Percentiles rank a stretch among this genome's conserved stretches.
phyloP scores from a whole-genome alignment of 2,113 vertebrate species.

The Pachypanchax playfairii region DNA sequence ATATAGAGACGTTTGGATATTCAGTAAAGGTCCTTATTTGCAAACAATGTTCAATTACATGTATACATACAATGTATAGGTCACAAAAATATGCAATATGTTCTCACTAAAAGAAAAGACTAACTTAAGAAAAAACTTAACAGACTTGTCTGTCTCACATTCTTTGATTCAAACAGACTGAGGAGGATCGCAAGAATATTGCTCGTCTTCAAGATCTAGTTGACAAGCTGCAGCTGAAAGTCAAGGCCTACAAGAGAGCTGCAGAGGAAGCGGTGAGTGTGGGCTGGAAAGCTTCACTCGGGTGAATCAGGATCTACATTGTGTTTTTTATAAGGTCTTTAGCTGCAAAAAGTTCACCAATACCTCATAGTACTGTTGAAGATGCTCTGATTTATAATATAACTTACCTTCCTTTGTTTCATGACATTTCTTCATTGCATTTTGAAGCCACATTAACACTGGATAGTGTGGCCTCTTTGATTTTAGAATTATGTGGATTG shows the following conservation, averaged over 20 bases:
- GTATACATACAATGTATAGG: neutral
- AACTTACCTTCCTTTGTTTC: neutral
- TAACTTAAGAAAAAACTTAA: neutral
- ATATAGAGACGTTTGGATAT: neutral
- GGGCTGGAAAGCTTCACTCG: neutral
- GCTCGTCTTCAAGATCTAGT: slow-evolving; percentile 87
- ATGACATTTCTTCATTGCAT: neutral
- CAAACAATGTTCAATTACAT: neutral
- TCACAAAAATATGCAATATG: neutral
- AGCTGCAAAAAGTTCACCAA: neutral
- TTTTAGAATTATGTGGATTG: neutral
- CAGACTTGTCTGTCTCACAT: neutral
- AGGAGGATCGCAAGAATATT: slow-evolving; percentile 87
- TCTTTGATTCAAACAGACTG: slow-evolving; percentile 74
- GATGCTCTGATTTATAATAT: rapidly evolving
- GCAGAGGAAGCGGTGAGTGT: slow-evolving; percentile 85
- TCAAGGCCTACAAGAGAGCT: slow-evolving; percentile 89
- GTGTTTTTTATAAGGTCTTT: neutral
- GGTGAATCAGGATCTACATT: neutral
- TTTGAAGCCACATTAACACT: neutral
- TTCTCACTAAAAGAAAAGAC: neutral
- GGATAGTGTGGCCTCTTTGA: neutral
- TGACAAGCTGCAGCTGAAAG: slow-evolving; percentile 89
- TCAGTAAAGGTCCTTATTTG: neutral
- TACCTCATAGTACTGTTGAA: neutral